A percentile compares a stretch with the other conserved stretches of the same genome.
These are phyloP conservation scores for Brachionus calyciflorus DNA, from an alignment of 1,140 invertebrate genomes.

Conservation along the genomic window DNA sequence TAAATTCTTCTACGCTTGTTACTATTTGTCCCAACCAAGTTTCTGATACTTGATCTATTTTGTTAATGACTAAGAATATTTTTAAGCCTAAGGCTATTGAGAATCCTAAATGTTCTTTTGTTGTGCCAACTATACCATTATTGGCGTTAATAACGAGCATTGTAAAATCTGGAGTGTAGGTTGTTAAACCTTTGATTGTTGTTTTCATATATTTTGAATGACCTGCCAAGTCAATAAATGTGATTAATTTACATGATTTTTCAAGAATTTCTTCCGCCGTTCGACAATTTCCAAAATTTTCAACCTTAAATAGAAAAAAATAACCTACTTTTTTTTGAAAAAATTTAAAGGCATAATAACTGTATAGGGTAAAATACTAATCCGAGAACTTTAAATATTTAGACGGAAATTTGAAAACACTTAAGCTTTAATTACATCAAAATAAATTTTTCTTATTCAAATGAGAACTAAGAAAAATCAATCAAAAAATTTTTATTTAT, in stretches of 20 bases:
- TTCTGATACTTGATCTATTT: conserved; percentile 97
- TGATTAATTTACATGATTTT: conserved; percentile 65
- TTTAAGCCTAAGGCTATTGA: conserved; percentile 92
- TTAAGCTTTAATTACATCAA: too few relatives aligned
- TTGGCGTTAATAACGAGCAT: conserved; percentile 77
- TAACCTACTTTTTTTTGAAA: not conserved
- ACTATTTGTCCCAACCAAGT: conserved; percentile 93
- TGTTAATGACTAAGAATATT: conserved; percentile 96
- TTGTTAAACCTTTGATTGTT: conserved; percentile 86
- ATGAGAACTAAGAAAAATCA: too few relatives aligned
- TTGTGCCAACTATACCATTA: conserved; percentile 86
- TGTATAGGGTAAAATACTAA: too few relatives aligned
- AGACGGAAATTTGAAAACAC: too few relatives aligned
- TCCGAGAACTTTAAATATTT: too few relatives aligned
- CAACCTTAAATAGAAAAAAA: conserved; percentile 43
- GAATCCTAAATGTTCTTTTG: conserved; percentile 94
- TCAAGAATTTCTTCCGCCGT: conserved; percentile 85
- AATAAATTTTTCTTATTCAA: too few relatives aligned
- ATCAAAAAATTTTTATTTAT: too few relatives aligned
- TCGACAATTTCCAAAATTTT: conserved; percentile 68
- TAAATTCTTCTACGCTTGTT: conserved; percentile 81
- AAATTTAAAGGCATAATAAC: too few relatives aligned
- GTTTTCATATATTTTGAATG: conserved; percentile 93
- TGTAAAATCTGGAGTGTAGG: conserved; percentile 89
- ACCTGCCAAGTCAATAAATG: conserved; percentile 91